Evolutionary conservation across 2,888 invertebrate genomes (phyloP).

Genomic region (Galerucella nymphaeae): DNA sequence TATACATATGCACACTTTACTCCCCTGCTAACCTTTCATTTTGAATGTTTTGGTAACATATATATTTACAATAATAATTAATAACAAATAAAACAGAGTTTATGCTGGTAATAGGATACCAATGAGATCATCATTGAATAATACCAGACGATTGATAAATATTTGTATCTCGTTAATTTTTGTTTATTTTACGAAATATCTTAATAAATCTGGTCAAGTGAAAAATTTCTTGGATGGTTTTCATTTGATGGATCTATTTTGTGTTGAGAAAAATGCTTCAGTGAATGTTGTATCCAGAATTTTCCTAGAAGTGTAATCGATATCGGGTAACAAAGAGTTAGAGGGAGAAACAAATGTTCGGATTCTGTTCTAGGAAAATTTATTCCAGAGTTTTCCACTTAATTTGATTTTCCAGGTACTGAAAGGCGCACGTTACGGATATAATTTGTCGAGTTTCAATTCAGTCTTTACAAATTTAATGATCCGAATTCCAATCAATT

Average conservation of each 20-base stretch:
- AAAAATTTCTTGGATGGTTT: no score
- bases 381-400: not conserved
- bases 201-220: no score
- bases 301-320: constrained; percentile 29
- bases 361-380: not conserved
- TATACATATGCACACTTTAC: not conserved
- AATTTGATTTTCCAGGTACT: not conserved
- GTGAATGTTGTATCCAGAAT: constrained; percentile 47
- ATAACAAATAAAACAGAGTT: not conserved
- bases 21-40: not conserved
- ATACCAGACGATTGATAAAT: not conserved
- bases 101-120: not conserved
- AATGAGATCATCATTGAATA: not conserved
- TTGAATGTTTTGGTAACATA: not conserved
- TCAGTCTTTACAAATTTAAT: no score
- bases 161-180: not conserved
- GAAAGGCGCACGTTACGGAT: not conserved
- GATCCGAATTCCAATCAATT: no score
- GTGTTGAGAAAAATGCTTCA: not conserved
- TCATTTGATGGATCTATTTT: no score
- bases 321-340: not conserved
- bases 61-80: not conserved
- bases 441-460: not conserved
- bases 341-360: not conserved
- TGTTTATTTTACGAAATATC: no score